Evolutionary conservation across 1,140 invertebrate genomes (phyloP), one percentile per base, ranked within the genome.

Genomic region (Nasonia vitripennis): DNA sequence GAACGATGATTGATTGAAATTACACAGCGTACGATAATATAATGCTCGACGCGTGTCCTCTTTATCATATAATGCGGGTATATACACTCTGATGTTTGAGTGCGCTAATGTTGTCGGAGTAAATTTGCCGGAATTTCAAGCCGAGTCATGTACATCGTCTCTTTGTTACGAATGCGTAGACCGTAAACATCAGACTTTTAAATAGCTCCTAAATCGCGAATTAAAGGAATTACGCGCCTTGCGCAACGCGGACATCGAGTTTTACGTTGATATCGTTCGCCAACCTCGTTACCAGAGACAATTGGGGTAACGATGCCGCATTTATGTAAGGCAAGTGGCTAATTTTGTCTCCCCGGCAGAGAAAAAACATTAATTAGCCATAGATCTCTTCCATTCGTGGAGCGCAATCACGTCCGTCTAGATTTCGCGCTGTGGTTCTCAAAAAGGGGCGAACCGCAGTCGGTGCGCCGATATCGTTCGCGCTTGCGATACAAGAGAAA

Each of bases 251-350:
- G 6, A 62, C 55, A 62, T 62, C 17, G n/a, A 62, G 20, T 62
- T 62, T 62, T 62, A 62, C 7, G 55, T n/a, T 62, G 55, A 62
- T 62, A 62, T 20, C 55, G 14, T 62, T 41, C 37, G 37, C 4
- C 37, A 62, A n/a, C 55, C n/a, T 62, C 20, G 55, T 20, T 20
- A 62, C 17, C 17, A 62, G n/a, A 62, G 20, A 62, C 20, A 83
- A 83, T 77, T 78, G 31, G 34, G 67, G 37, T n/a, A 77, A 77
- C 74, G 82, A 77, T 51, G 55, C 2, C 20, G 20, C 27, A 31
- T 68, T 83, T 83, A 83, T 51, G n/a, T 77, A 83, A 75, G 73
- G 41, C 3, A 62, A 4, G 3, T 37, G 41, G n/a, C 17, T 1
- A n/a, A 37, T 48, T 77, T 77, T 51, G 14, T 27, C 20, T 82